Base-by-base conservation (phyloP, 2,797 vertebrate genomes). In the Microcaecilia unicolor region DNA sequence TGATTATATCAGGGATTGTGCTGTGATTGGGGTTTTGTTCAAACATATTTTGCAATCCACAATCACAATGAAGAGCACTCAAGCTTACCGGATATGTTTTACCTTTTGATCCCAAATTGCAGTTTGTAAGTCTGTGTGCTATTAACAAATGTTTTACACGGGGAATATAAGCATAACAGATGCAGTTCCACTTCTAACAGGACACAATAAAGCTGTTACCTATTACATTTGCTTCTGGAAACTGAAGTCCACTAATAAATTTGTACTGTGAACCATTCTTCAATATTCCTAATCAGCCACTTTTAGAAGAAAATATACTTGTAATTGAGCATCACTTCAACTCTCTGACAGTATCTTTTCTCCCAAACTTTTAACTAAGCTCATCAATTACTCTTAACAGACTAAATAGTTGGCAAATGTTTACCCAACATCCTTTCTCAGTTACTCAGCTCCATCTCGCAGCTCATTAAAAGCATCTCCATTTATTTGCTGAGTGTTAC, bases 381-480 rank as follows among this genome's bases (percentile, higher is more conserved):
- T 78, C 70, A 80, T 84, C 80, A 83, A 81, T 85, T 84, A 79
- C 72, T 64, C 62, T 55, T 64, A 73, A 73, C 65, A 60, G 62
- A 67, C 73, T 70, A 71, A 81, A 81, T 70, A 75, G 67, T 48
- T 77, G 73, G 77, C 72, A 68, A n/a, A 48, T 81, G 78, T 84
- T 85, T 85, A 81, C 68, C 70, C 71, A 70, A 71, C 71, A 70
- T 65, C 64, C 63, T 79, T 70, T 67, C 70, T 58, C 56, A 67
- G 61, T 72, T 80, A 72, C 67, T 76, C 64, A 43, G 74, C 81
- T 80, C 49, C 36, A 74, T 87, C 79, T 74, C 61, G 70, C 44
- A 74, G 80, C 86, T 89, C 87, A 89, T 89, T 90, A 90, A 83
- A 84, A 83, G 65, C 70, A 73, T 81, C 80, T 82, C 79, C 83